Base-by-base conservation (phyloP, 2,797 vertebrate species). In the Melanitta fusca region DNA sequence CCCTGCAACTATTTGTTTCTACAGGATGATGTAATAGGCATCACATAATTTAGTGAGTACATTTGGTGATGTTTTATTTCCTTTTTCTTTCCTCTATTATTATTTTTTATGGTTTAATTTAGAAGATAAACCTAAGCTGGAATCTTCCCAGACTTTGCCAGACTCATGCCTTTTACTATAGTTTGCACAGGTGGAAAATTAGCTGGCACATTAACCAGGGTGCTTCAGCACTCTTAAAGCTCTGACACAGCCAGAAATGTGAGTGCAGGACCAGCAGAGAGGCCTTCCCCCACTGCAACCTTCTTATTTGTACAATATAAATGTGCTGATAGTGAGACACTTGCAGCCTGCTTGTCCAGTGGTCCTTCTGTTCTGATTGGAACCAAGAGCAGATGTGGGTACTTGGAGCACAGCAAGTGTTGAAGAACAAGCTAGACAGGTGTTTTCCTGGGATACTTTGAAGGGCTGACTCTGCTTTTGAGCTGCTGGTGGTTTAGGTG, bases 211-310 rank as follows among this genome's bases (percentile, higher is more conserved):
- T 34, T 43, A 73, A 27, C 19, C 24, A 12, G 16, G 14, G 39
- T 58, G 25, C 11, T 73, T 65, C 36, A 47, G 64, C 3, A 1
- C 8, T n/a, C 8, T 32, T 25, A 54, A 74, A 85, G 20, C n/a
- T 65, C 39, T 45, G 25, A 6, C 22, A n/a, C 43, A 45, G 34
- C 9, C 45, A 60, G 60, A 45, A 4, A 1, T 3, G 4, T 8
- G 38, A 62, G 14, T 24, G 17, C 19, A 45, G 43, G 62, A 71
- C 28, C 36, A 71, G 34, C 16, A 77, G 28, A 28, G 22, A 82
- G 6, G 30, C 27, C 30, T 17, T 64, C 15, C 16, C 22, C 32
- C 51, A 3, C 0, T 3, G 13, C 4, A 34, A 5, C 27, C 16
- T 45, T 69, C 70, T 38, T 74, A 56, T 20, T 49, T 2, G 1